Conservation (phyloP, 35 echinoderm and acorn worm species). For the Heliocidaris tuberculata region DNA sequence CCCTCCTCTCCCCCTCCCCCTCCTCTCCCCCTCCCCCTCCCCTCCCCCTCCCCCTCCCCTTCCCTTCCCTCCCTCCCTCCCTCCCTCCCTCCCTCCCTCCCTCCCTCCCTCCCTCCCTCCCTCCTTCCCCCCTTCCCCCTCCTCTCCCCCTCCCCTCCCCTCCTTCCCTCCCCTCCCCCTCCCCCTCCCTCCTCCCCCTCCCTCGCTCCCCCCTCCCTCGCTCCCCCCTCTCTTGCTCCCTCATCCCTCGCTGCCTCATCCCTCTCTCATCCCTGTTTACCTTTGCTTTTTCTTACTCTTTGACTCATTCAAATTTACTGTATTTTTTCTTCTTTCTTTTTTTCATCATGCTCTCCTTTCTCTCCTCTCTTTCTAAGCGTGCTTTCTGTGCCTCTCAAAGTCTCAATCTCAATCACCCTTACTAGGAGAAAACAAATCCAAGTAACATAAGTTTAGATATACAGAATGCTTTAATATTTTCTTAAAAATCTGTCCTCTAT, state of each 20-base stretch:
- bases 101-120: background rate
- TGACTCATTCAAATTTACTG: background rate
- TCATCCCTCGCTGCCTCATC: background rate
- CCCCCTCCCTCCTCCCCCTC: background rate
- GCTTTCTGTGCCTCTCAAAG: background rate
- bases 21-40: background rate
- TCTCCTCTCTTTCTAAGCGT: background rate
- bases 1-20: background rate
- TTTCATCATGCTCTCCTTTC: background rate
- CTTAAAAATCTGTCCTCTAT: too few relatives aligned
- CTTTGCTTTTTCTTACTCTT: background rate
- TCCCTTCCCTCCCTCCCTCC: background rate
- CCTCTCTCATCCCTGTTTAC: background rate
- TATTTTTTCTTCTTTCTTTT: background rate
- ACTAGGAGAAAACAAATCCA: too few relatives aligned
- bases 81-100: background rate
- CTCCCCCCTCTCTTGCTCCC: background rate
- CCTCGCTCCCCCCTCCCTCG: background rate
- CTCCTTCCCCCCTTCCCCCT: background rate
- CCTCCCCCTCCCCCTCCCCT: background rate
- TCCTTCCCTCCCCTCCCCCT: background rate
- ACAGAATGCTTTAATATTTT: too few relatives aligned
- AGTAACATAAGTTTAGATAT: too few relatives aligned
- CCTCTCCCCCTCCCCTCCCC: background rate
- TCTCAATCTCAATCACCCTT: too few relatives aligned